phyloP scores from a whole-genome alignment of 2,113 vertebrate species.

The Archocentrus centrarchus region DNA sequence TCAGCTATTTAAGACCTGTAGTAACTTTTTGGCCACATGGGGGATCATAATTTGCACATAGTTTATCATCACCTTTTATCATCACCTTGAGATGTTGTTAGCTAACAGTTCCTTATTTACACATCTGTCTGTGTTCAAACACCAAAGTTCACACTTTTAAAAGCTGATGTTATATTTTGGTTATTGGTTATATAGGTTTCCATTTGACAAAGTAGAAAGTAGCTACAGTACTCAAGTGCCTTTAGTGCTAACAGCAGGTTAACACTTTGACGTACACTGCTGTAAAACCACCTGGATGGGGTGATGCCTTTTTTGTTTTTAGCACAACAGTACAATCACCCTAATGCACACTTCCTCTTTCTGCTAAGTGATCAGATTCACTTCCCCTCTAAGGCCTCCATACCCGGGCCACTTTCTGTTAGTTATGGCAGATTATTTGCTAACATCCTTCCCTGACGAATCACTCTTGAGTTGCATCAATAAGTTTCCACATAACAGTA shows the following conservation, averaged over 20 bases:
- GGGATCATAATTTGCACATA: not conserved
- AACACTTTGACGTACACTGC: not conserved
- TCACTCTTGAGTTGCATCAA: not conserved
- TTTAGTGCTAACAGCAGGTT: not conserved
- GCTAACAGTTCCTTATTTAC: not conserved
- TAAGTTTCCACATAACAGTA: not conserved
- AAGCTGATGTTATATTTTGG: not conserved
- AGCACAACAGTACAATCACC: not conserved
- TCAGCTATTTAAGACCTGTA: not conserved
- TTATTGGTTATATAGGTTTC: not conserved
- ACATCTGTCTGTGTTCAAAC: not conserved
- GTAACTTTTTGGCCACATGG: not conserved
- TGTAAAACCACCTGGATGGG: constrained; percentile 1
- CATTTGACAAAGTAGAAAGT: not conserved
- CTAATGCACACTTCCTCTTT: constrained; percentile 51
- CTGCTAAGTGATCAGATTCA: constrained; percentile 16
- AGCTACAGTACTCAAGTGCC: not conserved
- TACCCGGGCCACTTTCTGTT: not conserved
- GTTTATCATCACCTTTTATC: not conserved
- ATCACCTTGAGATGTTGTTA: not conserved
- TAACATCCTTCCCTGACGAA: constrained; percentile 2
- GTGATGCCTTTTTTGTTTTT: constrained; percentile 10
- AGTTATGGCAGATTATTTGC: not conserved
- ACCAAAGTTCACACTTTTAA: not conserved
- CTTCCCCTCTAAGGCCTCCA: constrained; percentile 22